Percentiles rank a stretch among this genome's conserved stretches.
phyloP scores from a whole-genome alignment of 1,140 invertebrate species.

The Planococcus citri region DNA sequence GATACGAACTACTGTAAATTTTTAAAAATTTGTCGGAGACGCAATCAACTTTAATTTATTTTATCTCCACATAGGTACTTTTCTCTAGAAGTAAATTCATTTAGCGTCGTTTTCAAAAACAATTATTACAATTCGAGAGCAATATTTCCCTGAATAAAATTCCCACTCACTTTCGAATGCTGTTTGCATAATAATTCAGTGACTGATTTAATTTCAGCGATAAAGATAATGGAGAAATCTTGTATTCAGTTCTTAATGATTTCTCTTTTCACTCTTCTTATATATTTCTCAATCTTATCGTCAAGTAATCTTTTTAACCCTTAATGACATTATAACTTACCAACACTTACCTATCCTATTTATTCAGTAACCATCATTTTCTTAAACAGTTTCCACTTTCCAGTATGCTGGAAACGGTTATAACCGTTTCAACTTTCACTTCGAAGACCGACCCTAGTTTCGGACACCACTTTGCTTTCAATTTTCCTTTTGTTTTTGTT shows the following conservation, averaged over 20 bases:
- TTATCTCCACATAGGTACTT: too few relatives aligned
- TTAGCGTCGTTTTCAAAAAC: not conserved
- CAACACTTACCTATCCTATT: too few relatives aligned
- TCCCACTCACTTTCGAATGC: slow-evolving; percentile 14
- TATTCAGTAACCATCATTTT: not conserved
- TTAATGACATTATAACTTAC: slow-evolving; percentile 17
- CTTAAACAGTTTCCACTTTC: too few relatives aligned
- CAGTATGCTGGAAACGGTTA: too few relatives aligned
- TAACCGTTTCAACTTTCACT: too few relatives aligned
- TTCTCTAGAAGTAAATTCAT: too few relatives aligned
- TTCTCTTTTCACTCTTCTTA: slow-evolving; percentile 9
- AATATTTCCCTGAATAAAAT: slow-evolving; percentile 16
- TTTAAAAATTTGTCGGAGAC: too few relatives aligned
- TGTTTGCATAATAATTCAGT: slow-evolving; percentile 15
- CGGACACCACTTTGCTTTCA: too few relatives aligned
- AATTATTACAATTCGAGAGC: not conserved
- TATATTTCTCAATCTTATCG: not conserved
- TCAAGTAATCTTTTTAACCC: slow-evolving; percentile 13
- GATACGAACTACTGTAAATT: too few relatives aligned
- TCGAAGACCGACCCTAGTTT: too few relatives aligned
- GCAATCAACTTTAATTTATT: too few relatives aligned
- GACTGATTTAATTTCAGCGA: slow-evolving; percentile 14
- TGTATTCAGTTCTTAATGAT: slow-evolving; percentile 13
- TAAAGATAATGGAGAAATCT: slow-evolving; percentile 20
- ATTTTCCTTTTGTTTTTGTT: too few relatives aligned